These are phyloP conservation scores for Drosophila repletoides DNA, from an alignment of 1,140 invertebrate species.

Conservation along the genomic window DNA sequence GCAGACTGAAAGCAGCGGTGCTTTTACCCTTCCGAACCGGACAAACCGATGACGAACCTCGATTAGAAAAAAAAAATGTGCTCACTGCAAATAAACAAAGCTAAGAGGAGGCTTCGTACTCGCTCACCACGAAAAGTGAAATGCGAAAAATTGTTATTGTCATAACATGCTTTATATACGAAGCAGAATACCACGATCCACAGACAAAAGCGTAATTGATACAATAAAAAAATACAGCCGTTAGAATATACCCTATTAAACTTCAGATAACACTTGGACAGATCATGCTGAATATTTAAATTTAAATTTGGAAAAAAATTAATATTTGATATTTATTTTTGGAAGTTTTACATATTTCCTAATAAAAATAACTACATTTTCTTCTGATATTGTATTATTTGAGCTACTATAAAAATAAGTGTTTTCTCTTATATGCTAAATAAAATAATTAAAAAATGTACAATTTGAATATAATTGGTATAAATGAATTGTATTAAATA, in stretches of 20 bases:
- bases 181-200: constrained; percentile 25
- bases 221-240: not conserved
- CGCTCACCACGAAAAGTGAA: constrained; percentile 39
- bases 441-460: too few species aligned
- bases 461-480: too few species aligned
- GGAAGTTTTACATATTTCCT: not conserved
- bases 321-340: not conserved
- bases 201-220: constrained; percentile 10
- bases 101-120: constrained; percentile 17
- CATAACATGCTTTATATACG: constrained; percentile 54
- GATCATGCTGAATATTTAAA: too few species aligned
- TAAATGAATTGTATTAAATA: too few species aligned
- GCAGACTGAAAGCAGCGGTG: constrained; percentile 20
- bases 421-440: too few species aligned
- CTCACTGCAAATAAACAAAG: constrained; percentile 11
- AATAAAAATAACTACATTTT: not conserved
- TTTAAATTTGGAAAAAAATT: too few species aligned
- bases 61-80: constrained; percentile 44
- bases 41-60: constrained; percentile 30
- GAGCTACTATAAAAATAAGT: too few species aligned
- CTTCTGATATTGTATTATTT: too few species aligned
- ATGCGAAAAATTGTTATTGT: constrained; percentile 40
- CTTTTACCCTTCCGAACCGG: constrained; percentile 36
- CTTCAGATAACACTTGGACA: too few species aligned
- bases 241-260: not conserved